Evolutionary conservation across 2,888 invertebrate genomes (phyloP), one percentile per base, ranked within the genome.

Genomic region (Malachius bipustulatus): DNA sequence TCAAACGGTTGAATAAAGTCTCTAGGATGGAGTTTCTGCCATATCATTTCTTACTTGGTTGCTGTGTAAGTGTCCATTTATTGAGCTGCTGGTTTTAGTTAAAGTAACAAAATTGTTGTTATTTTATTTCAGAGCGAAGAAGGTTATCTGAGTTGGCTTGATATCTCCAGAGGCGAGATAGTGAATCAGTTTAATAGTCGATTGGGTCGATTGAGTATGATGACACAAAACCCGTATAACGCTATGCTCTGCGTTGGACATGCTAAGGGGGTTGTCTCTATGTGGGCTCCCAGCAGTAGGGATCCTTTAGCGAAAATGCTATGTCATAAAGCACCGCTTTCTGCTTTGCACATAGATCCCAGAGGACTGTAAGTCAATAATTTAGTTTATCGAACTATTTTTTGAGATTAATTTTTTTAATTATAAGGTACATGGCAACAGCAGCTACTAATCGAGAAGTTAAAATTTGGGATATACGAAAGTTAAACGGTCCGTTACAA

Each of bases 151-250:
- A 73, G 81, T 31, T 99, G 94, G 89, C 59, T 98, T 30, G 98
- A 99, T 60, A 77, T 94, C 15, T 94, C 96, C 1, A 75, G 94
- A 38, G 98, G 98, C 24, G 77, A 93, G 66, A 67, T 93, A 43
- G 78, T 90, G 0, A 71, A 79, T 0, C 78, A 84, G 36, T 83
- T 75, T 48, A 75, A 79, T 43, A 80, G 89, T 1, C 73, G 71
- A 40, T 61, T 82, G 26, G 94, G 91, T 9, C 70, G 82, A 41
- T 73, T 93, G 30, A 72, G 73, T 35, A 72, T 85, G 2, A 80
- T 99, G 80, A 74, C 83, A 1, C 91, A 94, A 54, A 98, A 99
- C 65, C 94, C 96, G 0, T 75, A 76, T 51, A 99, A 97, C 65
- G 98, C 88, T 1, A 77, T 91, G 2, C 56, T 96, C 3, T 85